Percentiles rank a stretch among this genome's conserved stretches.
phyloP scores from a whole-genome alignment of 2,888 invertebrate species.

The Callyntrura guangdongensis region DNA sequence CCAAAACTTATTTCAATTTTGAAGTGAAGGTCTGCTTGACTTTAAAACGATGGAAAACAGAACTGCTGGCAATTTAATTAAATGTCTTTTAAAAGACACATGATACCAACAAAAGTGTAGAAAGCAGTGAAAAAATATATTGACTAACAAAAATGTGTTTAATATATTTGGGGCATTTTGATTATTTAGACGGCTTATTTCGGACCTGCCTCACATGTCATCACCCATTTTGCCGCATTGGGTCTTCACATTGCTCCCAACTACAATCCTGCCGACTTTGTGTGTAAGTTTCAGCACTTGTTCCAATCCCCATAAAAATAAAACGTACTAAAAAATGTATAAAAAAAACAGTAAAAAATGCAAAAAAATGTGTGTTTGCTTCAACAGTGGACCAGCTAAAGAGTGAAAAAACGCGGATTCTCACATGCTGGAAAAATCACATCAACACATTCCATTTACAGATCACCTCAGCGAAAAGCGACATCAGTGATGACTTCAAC shows the following conservation, averaged over 20 bases:
- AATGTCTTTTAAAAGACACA: no score
- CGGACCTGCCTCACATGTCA: conserved; percentile 90
- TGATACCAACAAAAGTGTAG: no score
- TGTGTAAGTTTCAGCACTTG: conserved; percentile 89
- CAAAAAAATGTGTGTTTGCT: no score
- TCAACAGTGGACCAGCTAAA: conserved; percentile 92
- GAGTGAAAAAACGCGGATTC: conserved; percentile 86
- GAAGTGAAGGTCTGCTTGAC: no score
- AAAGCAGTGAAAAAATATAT: no score
- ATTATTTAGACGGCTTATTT: conserved; percentile 89
- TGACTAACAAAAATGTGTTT: neutral
- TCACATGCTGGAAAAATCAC: conserved; percentile 83
- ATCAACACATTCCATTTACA: conserved; percentile 82
- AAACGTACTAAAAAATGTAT: no score
- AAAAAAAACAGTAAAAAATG: no score
- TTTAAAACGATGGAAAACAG: neutral
- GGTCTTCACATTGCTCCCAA: conserved; percentile 91
- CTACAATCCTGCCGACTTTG: conserved; percentile 95
- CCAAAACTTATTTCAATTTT: no score
- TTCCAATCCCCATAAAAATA: no score
- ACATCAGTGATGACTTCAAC: conserved; percentile 82
- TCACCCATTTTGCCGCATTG: conserved; percentile 90
- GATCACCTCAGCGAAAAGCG: conserved; percentile 82
- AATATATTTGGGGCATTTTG: conserved; percentile 8
- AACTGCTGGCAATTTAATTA: neutral